Evolutionary conservation across 2,888 invertebrate species (phyloP), one percentile per base, ranked within the genome.

Genomic region (Pinctada fucata): DNA sequence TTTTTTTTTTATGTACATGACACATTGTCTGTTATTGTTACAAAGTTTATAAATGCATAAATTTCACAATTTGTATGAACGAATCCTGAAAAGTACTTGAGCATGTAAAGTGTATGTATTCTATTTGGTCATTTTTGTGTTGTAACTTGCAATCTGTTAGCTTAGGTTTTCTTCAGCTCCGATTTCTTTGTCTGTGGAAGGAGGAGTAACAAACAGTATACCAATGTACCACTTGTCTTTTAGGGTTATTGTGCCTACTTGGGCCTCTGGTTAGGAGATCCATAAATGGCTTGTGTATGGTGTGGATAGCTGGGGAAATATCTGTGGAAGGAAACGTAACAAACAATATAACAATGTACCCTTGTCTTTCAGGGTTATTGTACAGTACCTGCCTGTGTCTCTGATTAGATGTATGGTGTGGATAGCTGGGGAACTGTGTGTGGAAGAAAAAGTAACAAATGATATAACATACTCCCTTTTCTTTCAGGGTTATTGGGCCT

Each of bases 281-380:
- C 87, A 0, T 75, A 82, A 52, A 82, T 31, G 87, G n/a, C 82
- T 89, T 4, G 75, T 88, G 10, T 88, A 87, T 75, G 89, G 89
- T 10, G 85, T 83, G 3, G 89, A 89, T 75, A 89, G 89, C 73
- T 89, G 87, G 84, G 89, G 89, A 3, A 89, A 98, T 91, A 97
- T 97, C 52, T 98, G 98, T 92, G 97, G 97, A 31, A 31, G 31
- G 31, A 95, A 96, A 31, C 94, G 95, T 86, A 98, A 97, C 92
- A 65, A 81, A 84, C 95, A 95, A 84, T 95, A 96, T 82, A 95
- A 95, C 2, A 95, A 95, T 82, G 94, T 95, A 88, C 95, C 95
- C 5, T 91, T 96, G 58, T 96, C 97, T 52, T 97, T 97, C 5
- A 94, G 95, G 87, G 96, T 2, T 88, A 85, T 77, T 74, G 31